Conservation (phyloP, 2,797 vertebrate genomes). For the Coregonus suidteri region DNA sequence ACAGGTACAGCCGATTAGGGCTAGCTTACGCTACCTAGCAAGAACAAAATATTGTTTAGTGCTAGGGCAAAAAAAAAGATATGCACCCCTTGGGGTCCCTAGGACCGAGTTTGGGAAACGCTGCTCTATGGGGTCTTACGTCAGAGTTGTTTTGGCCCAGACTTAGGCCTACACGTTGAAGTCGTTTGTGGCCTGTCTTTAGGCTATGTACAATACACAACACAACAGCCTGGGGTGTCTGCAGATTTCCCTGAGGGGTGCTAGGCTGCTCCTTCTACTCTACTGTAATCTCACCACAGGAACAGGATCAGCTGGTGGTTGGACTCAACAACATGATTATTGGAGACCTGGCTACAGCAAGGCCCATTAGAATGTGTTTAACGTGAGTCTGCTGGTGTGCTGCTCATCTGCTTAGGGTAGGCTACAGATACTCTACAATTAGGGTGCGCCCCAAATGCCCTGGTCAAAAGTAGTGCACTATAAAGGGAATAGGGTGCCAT, state of each 20-base stretch:
- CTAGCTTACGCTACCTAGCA: no score
- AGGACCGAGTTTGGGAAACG: no score
- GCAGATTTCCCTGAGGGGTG: not conserved
- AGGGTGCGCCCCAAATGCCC: not conserved
- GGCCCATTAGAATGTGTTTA: slow-evolving; percentile 23
- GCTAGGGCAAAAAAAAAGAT: no score
- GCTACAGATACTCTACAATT: not conserved
- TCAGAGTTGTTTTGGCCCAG: no score
- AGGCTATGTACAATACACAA: not conserved
- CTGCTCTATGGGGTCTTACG: no score
- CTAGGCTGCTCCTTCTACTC: slow-evolving; percentile 6
- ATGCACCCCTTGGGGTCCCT: no score
- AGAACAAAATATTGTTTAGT: no score
- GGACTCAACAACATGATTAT: slow-evolving; percentile 33
- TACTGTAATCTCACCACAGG: slow-evolving; percentile 13
- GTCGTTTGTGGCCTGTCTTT: slow-evolving; percentile 2
- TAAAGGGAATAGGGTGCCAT: not conserved
- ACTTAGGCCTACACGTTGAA: not conserved
- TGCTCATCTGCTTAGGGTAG: not conserved
- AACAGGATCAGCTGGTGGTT: slow-evolving; percentile 36
- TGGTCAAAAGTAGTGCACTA: not conserved
- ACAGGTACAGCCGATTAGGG: no score
- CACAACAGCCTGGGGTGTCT: not conserved
- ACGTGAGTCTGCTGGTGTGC: not conserved
- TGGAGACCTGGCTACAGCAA: slow-evolving; percentile 23